Conservation (phyloP, 2,113 vertebrate species). For the Siphamia tubifer region DNA sequence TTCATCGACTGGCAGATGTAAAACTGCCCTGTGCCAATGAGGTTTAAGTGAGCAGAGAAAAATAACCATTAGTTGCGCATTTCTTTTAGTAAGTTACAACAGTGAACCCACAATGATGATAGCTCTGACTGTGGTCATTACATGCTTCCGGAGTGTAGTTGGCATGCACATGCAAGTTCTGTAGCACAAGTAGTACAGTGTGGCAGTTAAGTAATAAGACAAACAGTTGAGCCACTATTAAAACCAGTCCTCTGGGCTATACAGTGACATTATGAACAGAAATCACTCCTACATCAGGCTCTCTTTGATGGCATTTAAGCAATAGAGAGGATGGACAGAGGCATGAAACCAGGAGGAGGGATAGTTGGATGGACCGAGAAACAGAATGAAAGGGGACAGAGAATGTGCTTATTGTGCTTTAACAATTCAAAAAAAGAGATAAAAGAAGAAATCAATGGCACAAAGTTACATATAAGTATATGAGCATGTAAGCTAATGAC, state of each 20-base stretch:
- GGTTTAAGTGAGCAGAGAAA: not conserved
- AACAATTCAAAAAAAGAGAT: constrained; percentile 22
- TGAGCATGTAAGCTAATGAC: not conserved
- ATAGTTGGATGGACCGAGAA: constrained; percentile 28
- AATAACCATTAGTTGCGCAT: not conserved
- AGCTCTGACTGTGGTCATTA: not conserved
- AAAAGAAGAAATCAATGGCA: not conserved
- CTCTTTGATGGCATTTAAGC: constrained; percentile 38
- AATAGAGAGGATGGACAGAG: constrained; percentile 10
- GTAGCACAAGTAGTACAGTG: no score
- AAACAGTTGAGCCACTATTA: constrained; percentile 4
- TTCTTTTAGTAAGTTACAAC: not conserved
- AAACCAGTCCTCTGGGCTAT: constrained; percentile 30
- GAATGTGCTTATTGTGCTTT: constrained; percentile 17
- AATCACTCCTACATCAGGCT: constrained; percentile 12
- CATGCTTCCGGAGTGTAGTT: not conserved
- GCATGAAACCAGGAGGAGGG: constrained; percentile 28
- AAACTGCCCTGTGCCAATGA: not conserved
- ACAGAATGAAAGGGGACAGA: constrained; percentile 19
- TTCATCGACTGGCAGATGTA: not conserved
- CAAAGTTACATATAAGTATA: not conserved
- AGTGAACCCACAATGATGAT: not conserved
- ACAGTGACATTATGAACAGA: constrained; percentile 53
- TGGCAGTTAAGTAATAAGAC: not conserved
- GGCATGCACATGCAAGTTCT: not conserved